Conservation (phyloP, 2,797 vertebrate species). For the Pseudocheirus occidentalis region DNA sequence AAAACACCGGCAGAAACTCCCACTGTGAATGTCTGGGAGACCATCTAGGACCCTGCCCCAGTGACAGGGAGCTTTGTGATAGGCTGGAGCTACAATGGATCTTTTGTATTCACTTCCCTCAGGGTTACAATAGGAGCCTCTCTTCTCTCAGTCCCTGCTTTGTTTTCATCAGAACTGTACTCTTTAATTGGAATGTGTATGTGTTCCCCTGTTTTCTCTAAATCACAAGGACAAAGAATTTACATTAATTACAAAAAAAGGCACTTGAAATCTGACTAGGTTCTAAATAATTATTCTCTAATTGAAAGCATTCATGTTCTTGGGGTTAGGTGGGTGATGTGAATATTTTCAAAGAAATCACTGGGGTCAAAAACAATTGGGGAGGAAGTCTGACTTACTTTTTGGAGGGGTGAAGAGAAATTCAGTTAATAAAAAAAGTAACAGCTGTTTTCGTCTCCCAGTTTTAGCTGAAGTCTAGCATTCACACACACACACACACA, state of each 20-base stretch:
- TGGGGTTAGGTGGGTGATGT: not conserved
- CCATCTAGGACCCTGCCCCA: constrained; percentile 4
- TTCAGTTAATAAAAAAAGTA: not conserved
- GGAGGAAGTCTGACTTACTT: not conserved
- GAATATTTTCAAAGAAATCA: not conserved
- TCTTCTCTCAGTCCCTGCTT: not conserved
- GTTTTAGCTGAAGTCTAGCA: too few species aligned
- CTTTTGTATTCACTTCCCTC: not conserved
- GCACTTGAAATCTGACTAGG: not conserved
- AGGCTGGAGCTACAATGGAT: not conserved
- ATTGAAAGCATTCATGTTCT: not conserved
- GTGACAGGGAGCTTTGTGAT: not conserved
- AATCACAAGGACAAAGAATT: constrained; percentile 31
- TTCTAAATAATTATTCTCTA: not conserved
- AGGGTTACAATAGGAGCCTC: not conserved
- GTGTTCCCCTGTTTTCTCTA: not conserved
- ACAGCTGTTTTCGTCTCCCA: too few species aligned
- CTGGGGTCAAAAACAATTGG: not conserved
- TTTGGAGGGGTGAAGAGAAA: not conserved
- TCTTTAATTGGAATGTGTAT: constrained; percentile 52
- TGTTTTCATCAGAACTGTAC: not conserved
- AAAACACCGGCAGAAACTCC: constrained; percentile 36
- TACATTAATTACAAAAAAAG: constrained; percentile 29
- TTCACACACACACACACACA: not conserved
- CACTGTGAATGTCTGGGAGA: constrained; percentile 29